Percentiles rank a stretch among this genome's conserved stretches.
Evolutionary conservation across 64 coral and sea anemone species (phyloP).

Genomic region (Montipora foliosa): DNA sequence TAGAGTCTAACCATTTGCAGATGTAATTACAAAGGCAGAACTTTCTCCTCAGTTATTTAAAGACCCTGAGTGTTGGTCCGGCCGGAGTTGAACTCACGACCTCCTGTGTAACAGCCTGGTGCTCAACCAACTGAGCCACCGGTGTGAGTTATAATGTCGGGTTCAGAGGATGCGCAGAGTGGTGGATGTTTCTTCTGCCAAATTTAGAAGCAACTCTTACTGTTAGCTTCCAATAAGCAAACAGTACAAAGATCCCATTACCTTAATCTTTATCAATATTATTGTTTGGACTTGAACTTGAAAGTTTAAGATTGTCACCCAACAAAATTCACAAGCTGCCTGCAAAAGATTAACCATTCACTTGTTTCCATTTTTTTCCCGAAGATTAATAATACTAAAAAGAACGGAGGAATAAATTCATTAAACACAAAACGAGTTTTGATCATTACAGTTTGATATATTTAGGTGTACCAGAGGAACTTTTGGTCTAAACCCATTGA

Average conservation of each 20-base stretch:
- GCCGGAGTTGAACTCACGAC: too few species aligned
- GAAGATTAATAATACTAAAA: conserved; percentile 17
- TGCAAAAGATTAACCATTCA: conserved; percentile 24
- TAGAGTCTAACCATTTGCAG: too few species aligned
- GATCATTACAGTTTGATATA: conserved; percentile 22
- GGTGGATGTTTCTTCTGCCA: conserved; percentile 10
- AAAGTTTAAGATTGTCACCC: conserved; percentile 9
- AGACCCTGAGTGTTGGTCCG: too few species aligned
- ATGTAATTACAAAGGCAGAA: too few species aligned
- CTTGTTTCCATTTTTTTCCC: conserved; percentile 14
- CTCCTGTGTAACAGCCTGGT: too few species aligned
- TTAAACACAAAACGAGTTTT: background rate
- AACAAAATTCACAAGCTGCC: conserved; percentile 34
- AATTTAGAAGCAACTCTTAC: conserved; percentile 35
- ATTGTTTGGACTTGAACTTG: conserved; percentile 8
- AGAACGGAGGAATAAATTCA: conserved; percentile 12
- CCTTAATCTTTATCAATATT: conserved; percentile 24
- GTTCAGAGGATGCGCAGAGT: conserved; percentile 6
- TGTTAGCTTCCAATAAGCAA: conserved; percentile 11
- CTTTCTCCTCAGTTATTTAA: too few species aligned
- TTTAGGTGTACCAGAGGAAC: background rate
- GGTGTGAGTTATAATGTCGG: background rate
- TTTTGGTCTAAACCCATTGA: conserved; percentile 24
- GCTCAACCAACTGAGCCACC: too few species aligned
- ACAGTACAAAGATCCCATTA: conserved; percentile 11